Percentiles rank a stretch among this genome's conserved stretches.
Conservation (phyloP, 2,797 vertebrate species). For the Huso huso region DNA sequence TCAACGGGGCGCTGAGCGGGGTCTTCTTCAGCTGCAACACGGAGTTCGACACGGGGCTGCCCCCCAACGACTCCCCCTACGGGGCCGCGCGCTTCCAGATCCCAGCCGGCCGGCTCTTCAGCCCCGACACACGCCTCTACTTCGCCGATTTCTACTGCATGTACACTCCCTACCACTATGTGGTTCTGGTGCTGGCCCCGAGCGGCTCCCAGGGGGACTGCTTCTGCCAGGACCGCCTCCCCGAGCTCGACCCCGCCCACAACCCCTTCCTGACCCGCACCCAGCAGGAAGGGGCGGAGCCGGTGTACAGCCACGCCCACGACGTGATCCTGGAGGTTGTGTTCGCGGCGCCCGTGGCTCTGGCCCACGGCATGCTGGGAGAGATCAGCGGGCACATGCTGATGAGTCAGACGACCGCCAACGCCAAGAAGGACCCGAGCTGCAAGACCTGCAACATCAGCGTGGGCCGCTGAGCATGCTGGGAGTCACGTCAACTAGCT, state of each 20-base stretch:
- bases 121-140: conserved; percentile 79
- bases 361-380: conserved; percentile 74
- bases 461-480: conserved; percentile 74
- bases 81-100: conserved; percentile 86
- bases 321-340: conserved; percentile 92
- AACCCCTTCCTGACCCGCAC: conserved; percentile 87
- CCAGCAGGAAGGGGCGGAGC: conserved; percentile 63
- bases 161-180: conserved; percentile 97
- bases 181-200: conserved; percentile 86
- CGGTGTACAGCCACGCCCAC: conserved; percentile 81
- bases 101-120: conserved; percentile 74
- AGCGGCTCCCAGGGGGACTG: conserved; percentile 79
- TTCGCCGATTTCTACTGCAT: conserved; percentile 98
- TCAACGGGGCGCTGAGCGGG: conserved; percentile 81
- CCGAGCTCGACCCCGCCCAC: conserved; percentile 77
- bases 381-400: conserved; percentile 93
- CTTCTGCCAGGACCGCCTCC: conserved; percentile 82
- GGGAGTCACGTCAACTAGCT: background rate
- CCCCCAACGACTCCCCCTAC: conserved; percentile 87
- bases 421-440: conserved; percentile 97
- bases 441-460: conserved; percentile 98
- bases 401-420: conserved; percentile 92
- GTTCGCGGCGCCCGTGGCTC: conserved; percentile 79
- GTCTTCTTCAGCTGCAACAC: conserved; percentile 98
- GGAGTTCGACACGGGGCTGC: conserved; percentile 91